Base-by-base conservation (phyloP, 2,888 invertebrate genomes). In the Nemapogon koenigi region DNA sequence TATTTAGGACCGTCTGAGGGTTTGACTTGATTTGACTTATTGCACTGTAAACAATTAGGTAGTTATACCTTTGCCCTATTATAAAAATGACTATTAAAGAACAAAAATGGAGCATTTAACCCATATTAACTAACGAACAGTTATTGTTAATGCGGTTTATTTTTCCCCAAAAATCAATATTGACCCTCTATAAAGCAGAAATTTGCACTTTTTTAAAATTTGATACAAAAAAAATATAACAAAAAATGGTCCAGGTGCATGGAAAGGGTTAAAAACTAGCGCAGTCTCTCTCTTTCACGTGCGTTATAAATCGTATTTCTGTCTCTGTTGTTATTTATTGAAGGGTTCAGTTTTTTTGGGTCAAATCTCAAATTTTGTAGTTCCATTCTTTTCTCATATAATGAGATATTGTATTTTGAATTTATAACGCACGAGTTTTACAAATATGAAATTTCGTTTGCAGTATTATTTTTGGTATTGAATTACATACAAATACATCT, bases 381-480 rank as follows among this genome's bases (percentile, higher is more conserved):
- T 71, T 69, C 60, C 57, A 60, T 64, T 69, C 64, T 67, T 63
- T 53, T 45, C n/a, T n/a, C 47, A 53, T 50, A 62, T 72, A 78
- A 76, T 72, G 72, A 75, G 71, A 71, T 72, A 78, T 76, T 76
- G 72, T 78, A 56, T 69, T 66, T 55, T 64, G 58, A 50, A 47
- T 59, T 58, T n/a, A n/a, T n/a, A 64, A 65, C 65, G 56, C 59
- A 49, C 42, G 43, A 46, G 44, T 56, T 59, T 60, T 52, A 53
- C 60, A 59, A 49, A 57, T 59, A 49, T 50, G 51, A 59, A 52
- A 55, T 51, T 49, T 35, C n/a, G n/a, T n/a, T n/a, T n/a, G n/a
- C n/a, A n/a, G n/a, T n/a, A n/a, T n/a, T n/a, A 42, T 41, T 44
- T 38, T 38, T 40, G n/a, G n/a, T n/a, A n/a, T n/a, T n/a, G n/a